A percentile compares a stretch with the other conserved stretches of the same genome.
phyloP scores from a whole-genome alignment of 2,797 vertebrate species.

The Crypturellus tataupa region DNA sequence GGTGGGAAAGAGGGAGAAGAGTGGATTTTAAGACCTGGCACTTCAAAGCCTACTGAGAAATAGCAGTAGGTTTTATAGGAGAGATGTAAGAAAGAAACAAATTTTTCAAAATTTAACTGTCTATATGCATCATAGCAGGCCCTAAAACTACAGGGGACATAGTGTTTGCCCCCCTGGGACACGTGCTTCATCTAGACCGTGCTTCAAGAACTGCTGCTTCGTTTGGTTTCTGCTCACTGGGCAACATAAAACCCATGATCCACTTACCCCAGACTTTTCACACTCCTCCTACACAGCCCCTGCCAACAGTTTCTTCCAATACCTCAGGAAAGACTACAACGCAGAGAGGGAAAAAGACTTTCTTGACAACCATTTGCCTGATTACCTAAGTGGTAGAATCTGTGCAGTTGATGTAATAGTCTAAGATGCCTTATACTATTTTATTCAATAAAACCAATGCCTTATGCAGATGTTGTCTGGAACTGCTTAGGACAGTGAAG shows the following conservation, averaged over 20 bases:
- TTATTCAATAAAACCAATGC: neutral
- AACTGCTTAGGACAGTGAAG: neutral
- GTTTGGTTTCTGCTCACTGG: neutral
- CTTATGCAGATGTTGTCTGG: neutral
- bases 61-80: neutral
- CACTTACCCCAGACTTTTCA: too few relatives aligned
- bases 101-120: neutral
- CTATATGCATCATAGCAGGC: neutral
- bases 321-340: neutral
- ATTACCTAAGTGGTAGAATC: neutral
- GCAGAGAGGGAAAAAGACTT: neutral
- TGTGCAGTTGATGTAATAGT: neutral
- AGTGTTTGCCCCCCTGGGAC: neutral
- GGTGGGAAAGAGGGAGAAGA: neutral
- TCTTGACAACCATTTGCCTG: neutral
- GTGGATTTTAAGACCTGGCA: neutral
- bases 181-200: neutral
- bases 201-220: neutral
- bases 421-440: neutral
- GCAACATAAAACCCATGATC: neutral
- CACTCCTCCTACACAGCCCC: too few relatives aligned
- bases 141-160: neutral
- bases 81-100: neutral
- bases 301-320: neutral
- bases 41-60: neutral